Conservation (phyloP, 1,140 invertebrate species). For the Lamellibrachia luymesi region DNA sequence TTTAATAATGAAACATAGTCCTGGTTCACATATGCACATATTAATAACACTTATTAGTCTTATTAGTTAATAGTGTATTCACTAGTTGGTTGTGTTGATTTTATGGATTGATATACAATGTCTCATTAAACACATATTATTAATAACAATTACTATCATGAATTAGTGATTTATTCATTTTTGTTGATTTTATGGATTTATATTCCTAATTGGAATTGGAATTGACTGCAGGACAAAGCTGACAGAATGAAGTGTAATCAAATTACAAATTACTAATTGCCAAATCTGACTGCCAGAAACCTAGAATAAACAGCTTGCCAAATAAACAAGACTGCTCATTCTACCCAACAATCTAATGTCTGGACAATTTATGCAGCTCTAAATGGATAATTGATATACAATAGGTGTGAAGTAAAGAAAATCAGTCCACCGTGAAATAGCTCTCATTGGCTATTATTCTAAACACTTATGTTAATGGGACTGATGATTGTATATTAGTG, state of each 20-base stretch:
- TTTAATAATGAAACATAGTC: background rate
- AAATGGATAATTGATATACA: background rate
- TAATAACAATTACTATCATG: background rate
- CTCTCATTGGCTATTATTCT: background rate
- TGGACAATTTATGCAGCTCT: background rate
- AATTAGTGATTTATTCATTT: background rate
- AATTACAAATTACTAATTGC: background rate
- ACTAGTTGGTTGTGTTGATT: background rate
- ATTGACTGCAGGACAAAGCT: background rate
- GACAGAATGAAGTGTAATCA: background rate
- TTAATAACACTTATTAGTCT: background rate
- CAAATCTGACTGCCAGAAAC: background rate
- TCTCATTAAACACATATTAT: background rate
- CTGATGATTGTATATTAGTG: background rate
- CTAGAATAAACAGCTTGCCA: background rate
- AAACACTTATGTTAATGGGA: background rate
- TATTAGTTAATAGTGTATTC: background rate
- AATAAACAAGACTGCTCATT: no score
- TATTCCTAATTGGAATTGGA: background rate
- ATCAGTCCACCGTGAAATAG: background rate
- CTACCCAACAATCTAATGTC: background rate
- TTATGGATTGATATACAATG: background rate
- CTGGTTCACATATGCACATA: background rate
- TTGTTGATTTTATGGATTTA: background rate
- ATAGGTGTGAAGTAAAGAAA: background rate